phyloP scores from a whole-genome alignment of 2,888 invertebrate species.

The Oasisia sp. region DNA sequence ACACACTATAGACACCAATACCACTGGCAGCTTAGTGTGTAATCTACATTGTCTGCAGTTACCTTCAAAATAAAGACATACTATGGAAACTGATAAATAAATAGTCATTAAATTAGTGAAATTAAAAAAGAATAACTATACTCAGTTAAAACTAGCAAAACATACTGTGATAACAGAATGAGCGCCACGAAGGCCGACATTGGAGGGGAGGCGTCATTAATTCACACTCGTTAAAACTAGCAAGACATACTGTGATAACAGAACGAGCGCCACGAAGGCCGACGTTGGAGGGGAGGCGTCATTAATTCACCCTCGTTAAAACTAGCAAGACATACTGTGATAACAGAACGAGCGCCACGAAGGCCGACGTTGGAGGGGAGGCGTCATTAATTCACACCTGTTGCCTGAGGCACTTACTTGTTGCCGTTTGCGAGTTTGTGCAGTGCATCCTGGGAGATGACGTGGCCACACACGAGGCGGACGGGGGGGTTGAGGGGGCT shows the following conservation, averaged over 20 bases:
- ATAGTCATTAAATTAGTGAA: constrained; percentile 18
- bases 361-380: background rate
- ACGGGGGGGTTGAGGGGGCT: constrained; percentile 97
- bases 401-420: constrained; percentile 75
- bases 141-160: too few relatives aligned
- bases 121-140: background rate
- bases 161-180: background rate
- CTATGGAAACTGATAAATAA: background rate
- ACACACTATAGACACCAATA: too few relatives aligned
- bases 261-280: background rate
- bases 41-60: constrained; percentile 7
- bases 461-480: constrained; percentile 96
- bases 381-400: background rate
- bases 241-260: too few relatives aligned
- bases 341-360: background rate
- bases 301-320: background rate
- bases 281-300: background rate
- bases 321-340: too few relatives aligned
- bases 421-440: constrained; percentile 92
- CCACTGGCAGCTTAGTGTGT: background rate
- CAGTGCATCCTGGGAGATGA: constrained; percentile 96
- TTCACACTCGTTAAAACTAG: background rate
- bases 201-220: too few relatives aligned
- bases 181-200: background rate
- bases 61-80: too few relatives aligned